These are phyloP conservation scores for Myotis myotis DNA, from an alignment of 2,797 vertebrate species.

Conservation along the genomic window DNA sequence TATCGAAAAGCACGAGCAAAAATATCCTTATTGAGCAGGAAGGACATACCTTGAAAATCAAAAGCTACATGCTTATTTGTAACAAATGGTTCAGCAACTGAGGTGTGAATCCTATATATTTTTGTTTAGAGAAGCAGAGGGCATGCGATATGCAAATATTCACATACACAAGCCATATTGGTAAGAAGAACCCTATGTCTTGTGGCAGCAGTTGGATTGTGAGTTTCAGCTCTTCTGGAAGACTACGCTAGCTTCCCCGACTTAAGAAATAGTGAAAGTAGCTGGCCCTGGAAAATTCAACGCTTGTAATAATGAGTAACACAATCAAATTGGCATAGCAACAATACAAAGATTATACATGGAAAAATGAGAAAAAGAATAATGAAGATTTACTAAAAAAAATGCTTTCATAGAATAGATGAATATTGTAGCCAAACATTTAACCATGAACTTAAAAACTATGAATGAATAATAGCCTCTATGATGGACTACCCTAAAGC, in stretches of 20 bases:
- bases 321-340: not conserved
- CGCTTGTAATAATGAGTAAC: not conserved
- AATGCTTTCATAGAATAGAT: not conserved
- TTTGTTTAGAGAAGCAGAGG: not conserved
- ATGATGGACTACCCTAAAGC: too few species aligned
- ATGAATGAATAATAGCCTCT: too few species aligned
- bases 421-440: not conserved
- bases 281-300: not conserved
- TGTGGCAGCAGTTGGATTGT: not conserved
- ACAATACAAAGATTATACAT: not conserved
- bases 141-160: not conserved
- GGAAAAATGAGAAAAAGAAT: not conserved
- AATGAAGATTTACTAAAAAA: not conserved
- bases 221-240: not conserved
- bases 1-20: not conserved
- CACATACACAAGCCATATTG: not conserved
- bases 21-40: not conserved
- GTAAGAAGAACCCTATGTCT: not conserved
- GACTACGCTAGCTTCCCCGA: not conserved
- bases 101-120: not conserved
- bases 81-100: not conserved
- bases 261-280: not conserved
- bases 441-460: not conserved
- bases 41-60: not conserved
- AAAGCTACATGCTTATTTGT: not conserved